Percentiles rank a stretch among this genome's conserved stretches.
These are phyloP conservation scores for Cydia fagiglandana DNA, from an alignment of 1,140 invertebrate genomes.

Conservation along the genomic window DNA sequence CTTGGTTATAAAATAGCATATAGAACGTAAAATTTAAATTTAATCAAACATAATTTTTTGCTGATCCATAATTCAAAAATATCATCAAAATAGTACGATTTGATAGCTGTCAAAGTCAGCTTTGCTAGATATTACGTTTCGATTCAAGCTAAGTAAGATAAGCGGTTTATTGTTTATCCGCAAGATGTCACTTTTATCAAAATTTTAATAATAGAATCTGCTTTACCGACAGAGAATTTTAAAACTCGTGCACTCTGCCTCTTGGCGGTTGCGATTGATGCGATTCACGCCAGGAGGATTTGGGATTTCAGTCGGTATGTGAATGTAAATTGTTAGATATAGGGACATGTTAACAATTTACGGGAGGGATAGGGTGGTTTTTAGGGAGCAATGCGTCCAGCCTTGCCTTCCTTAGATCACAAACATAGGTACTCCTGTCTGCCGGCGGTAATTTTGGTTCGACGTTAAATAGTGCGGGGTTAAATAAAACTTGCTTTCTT, in stretches of 20 bases:
- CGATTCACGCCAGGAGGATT: too few species aligned
- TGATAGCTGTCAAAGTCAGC: not conserved
- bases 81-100: not conserved
- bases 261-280: too few species aligned
- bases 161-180: not conserved
- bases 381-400: too few species aligned
- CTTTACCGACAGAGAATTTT: constrained; percentile 44
- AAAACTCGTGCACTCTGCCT: not conserved
- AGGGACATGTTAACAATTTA: too few species aligned
- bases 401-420: too few species aligned
- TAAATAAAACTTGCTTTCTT: too few species aligned
- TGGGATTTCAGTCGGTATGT: too few species aligned
- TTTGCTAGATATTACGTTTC: not conserved
- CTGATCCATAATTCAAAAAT: not conserved
- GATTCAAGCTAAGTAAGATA: not conserved
- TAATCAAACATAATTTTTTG: not conserved
- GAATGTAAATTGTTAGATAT: too few species aligned
- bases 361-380: too few species aligned
- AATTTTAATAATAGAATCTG: constrained; percentile 29
- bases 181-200: constrained; percentile 11
- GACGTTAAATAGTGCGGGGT: too few species aligned
- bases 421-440: too few species aligned
- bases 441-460: too few species aligned
- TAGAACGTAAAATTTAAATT: not conserved
- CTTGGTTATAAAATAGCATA: not conserved